Evolutionary conservation across 1,140 invertebrate genomes (phyloP).

Genomic region (Dryas iulia): DNA sequence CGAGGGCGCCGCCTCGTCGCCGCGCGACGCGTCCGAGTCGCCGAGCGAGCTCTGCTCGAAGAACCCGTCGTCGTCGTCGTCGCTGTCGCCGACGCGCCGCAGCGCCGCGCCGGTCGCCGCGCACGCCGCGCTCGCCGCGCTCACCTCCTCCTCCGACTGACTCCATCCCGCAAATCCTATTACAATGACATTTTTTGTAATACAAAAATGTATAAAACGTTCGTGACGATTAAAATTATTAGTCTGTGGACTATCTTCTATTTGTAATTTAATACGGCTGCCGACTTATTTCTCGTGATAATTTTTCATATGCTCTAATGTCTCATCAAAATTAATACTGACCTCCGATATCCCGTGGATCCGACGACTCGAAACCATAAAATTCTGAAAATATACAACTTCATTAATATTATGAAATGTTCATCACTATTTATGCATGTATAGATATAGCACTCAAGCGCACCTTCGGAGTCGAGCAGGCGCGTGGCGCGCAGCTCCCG

Average conservation of each 20-base stretch:
- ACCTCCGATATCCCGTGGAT: slow-evolving; percentile 39
- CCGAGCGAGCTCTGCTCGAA: slow-evolving; percentile 58
- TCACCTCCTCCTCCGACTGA: slow-evolving; percentile 15
- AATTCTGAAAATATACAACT: slow-evolving; percentile 38
- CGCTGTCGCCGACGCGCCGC: slow-evolving; percentile 40
- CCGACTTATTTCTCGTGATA: too few relatives aligned
- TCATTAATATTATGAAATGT: background rate
- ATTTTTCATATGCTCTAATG: too few relatives aligned
- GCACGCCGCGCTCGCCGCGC: slow-evolving; percentile 18
- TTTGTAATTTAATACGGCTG: too few relatives aligned
- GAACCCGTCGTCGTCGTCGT: slow-evolving; percentile 59
- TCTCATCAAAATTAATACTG: too few relatives aligned
- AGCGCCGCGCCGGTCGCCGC: slow-evolving; percentile 22
- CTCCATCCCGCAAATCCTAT: slow-evolving; percentile 52
- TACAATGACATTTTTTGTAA: background rate
- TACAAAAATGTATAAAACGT: too few relatives aligned
- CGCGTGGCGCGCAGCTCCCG: background rate
- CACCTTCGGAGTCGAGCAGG: background rate
- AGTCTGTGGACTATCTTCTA: too few relatives aligned
- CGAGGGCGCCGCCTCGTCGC: slow-evolving; percentile 13
- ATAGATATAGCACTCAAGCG: background rate
- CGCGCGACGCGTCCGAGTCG: slow-evolving; percentile 41
- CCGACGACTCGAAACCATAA: slow-evolving; percentile 38
- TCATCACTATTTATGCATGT: background rate
- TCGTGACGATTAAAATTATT: too few relatives aligned